These are phyloP conservation scores for Rana temporaria DNA, from an alignment of 2,113 vertebrate genomes.

Conservation along the genomic window DNA sequence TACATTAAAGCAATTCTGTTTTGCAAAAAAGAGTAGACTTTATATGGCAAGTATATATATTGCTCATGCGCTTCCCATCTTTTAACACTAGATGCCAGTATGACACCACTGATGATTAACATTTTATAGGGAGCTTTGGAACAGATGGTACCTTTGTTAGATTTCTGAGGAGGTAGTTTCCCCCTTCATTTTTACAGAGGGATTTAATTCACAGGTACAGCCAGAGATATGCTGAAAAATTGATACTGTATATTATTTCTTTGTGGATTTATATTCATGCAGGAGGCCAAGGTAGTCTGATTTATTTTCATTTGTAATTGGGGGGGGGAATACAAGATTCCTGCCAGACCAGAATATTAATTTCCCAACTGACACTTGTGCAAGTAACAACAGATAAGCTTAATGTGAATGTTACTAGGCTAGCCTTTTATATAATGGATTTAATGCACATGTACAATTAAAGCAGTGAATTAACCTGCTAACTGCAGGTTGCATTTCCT, in stretches of 20 bases:
- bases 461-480: constrained; percentile 28
- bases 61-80: background rate
- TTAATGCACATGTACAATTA: constrained; percentile 37
- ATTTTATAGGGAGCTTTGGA: constrained; percentile 1
- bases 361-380: constrained; percentile 46
- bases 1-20: too few species aligned
- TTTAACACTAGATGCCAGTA: constrained; percentile 65
- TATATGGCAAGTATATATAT: too few species aligned
- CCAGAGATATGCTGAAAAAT: constrained; percentile 63
- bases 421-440: constrained; percentile 44
- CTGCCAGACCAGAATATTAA: constrained; percentile 30
- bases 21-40: too few species aligned
- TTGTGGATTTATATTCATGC: constrained; percentile 62
- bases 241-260: constrained; percentile 64
- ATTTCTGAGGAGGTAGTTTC: constrained; percentile 64
- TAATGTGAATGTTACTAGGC: constrained; percentile 16
- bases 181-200: constrained; percentile 64
- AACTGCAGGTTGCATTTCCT: background rate
- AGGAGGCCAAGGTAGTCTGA: constrained; percentile 55
- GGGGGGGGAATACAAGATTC: constrained; percentile 61
- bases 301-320: constrained; percentile 62
- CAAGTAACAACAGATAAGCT: constrained; percentile 49
- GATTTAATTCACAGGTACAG: constrained; percentile 68
- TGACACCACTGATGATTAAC: constrained; percentile 52
- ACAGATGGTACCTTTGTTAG: constrained; percentile 67